Conservation (phyloP, 2,797 vertebrate species). For the Alosa sapidissima region DNA sequence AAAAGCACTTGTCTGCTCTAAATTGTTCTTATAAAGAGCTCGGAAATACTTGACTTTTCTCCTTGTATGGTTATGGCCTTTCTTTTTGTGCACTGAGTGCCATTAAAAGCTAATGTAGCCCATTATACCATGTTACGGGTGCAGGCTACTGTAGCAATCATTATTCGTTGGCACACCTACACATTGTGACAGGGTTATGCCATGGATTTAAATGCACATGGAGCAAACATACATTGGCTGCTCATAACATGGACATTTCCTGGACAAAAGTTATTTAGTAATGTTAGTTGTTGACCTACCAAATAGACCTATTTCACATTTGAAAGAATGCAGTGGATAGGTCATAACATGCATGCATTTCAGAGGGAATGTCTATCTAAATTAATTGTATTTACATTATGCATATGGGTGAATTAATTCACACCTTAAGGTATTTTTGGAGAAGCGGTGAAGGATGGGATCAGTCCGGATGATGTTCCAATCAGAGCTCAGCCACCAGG, state of each 20-base stretch:
- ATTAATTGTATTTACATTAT: background rate
- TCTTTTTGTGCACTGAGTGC: slow-evolving; percentile 79
- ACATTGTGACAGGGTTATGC: slow-evolving; percentile 11
- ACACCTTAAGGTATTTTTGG: background rate
- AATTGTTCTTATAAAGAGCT: slow-evolving; percentile 84
- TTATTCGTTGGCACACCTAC: slow-evolving; percentile 20
- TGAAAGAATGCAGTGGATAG: background rate
- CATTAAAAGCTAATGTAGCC: slow-evolving; percentile 79
- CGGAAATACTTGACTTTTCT: slow-evolving; percentile 85
- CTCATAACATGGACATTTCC: background rate
- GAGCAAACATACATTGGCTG: background rate
- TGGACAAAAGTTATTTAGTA: background rate
- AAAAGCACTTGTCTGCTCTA: slow-evolving; percentile 83
- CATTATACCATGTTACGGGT: slow-evolving; percentile 73
- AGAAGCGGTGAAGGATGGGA: background rate
- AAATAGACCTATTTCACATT: background rate
- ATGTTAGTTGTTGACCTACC: background rate
- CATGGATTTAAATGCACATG: background rate
- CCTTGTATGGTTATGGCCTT: slow-evolving; percentile 81
- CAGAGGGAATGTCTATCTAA: background rate
- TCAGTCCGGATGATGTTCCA: background rate
- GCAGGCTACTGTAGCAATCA: slow-evolving; percentile 27
- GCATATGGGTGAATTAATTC: background rate
- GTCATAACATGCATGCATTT: background rate
- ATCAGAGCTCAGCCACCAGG: slow-evolving; percentile 39